A percentile compares a stretch with the other conserved stretches of the same genome.
Evolutionary conservation across 53 echinoderm and acorn worm species (phyloP).

Genomic region (Hippasteria phrygiana): DNA sequence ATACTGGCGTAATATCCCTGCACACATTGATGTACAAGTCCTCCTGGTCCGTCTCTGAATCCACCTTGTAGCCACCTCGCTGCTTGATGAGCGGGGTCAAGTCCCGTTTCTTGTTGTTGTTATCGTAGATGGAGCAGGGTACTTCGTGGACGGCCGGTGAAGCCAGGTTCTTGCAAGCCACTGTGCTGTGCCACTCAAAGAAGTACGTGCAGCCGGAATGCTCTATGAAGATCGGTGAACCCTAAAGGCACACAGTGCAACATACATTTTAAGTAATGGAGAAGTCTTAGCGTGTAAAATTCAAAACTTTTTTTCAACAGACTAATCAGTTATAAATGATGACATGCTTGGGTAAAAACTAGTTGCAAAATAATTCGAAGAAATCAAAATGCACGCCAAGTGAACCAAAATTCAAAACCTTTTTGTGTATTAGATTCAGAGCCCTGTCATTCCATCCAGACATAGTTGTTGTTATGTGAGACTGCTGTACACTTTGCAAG

Average conservation of each 20-base stretch:
- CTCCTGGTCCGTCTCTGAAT: constrained; percentile 67
- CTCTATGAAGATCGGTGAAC: constrained; percentile 87
- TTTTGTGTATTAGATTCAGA: too few species aligned
- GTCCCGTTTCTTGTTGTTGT: constrained; percentile 80
- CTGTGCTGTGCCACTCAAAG: constrained; percentile 96
- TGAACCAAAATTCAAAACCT: too few species aligned
- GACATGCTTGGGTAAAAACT: too few species aligned
- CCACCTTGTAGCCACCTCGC: constrained; percentile 83
- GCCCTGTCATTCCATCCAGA: too few species aligned
- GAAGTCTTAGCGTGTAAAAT: too few species aligned
- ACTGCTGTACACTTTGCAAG: too few species aligned
- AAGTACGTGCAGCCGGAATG: constrained; percentile 76
- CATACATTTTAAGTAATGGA: too few species aligned
- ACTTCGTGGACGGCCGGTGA: constrained; percentile 72
- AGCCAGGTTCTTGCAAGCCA: constrained; percentile 71
- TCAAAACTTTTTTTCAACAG: too few species aligned
- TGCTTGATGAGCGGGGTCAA: constrained; percentile 90
- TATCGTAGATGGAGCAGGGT: constrained; percentile 88
- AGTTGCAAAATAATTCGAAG: too few species aligned
- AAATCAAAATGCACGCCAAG: too few species aligned
- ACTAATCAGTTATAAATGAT: too few species aligned
- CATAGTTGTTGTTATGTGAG: too few species aligned
- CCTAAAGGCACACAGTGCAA: constrained; percentile 75
- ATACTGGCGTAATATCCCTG: constrained; percentile 83
- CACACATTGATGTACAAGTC: constrained; percentile 97